phyloP scores from a whole-genome alignment of 1,140 invertebrate species.

The Ceratina japonica region DNA sequence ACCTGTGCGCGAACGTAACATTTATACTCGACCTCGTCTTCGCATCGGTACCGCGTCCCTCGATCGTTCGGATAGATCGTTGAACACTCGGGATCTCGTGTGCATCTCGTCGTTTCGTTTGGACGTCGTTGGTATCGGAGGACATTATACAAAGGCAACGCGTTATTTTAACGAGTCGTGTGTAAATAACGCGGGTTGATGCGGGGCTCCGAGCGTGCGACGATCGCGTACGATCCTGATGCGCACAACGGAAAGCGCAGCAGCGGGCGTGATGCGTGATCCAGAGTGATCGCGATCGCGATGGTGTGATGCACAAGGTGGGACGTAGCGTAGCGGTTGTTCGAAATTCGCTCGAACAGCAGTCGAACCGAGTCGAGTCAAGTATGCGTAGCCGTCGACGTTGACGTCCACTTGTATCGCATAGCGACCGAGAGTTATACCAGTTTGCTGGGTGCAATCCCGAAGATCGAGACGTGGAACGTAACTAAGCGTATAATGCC shows the following conservation, averaged over 20 bases:
- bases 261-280: slow-evolving; percentile 29
- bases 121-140: too few relatives aligned
- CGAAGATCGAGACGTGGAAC: background rate
- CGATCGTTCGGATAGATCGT: too few relatives aligned
- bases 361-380: slow-evolving; percentile 4
- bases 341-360: slow-evolving; percentile 59
- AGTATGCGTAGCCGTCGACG: slow-evolving; percentile 9
- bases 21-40: too few relatives aligned
- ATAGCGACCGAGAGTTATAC: background rate
- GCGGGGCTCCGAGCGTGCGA: too few relatives aligned
- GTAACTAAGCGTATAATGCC: slow-evolving; percentile 38
- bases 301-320: slow-evolving; percentile 43
- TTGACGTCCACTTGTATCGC: slow-evolving; percentile 5
- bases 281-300: slow-evolving; percentile 36
- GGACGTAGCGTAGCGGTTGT: slow-evolving; percentile 55
- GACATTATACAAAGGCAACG: too few relatives aligned
- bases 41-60: too few relatives aligned
- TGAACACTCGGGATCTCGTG: too few relatives aligned
- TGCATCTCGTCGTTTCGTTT: too few relatives aligned
- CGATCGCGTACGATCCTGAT: slow-evolving; percentile 20
- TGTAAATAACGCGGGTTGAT: too few relatives aligned
- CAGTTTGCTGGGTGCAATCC: slow-evolving; percentile 2
- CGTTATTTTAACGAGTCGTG: too few relatives aligned
- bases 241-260: background rate
- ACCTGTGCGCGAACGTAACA: too few relatives aligned